Conservation (phyloP, 2,113 vertebrate species). For the Dipodomys stephensi region DNA sequence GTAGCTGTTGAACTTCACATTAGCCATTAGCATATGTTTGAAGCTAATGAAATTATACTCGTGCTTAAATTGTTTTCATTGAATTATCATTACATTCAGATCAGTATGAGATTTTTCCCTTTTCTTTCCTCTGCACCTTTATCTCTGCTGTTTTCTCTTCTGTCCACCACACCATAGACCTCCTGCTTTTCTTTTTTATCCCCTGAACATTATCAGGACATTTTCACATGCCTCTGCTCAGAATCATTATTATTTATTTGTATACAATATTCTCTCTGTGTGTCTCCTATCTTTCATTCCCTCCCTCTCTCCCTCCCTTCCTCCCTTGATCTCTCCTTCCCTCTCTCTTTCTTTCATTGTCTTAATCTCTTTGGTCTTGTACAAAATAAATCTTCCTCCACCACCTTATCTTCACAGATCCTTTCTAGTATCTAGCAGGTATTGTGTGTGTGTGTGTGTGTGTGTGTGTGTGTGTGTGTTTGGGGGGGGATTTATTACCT, state of each 20-base stretch:
- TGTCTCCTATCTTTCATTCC: neutral
- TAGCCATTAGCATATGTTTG: neutral
- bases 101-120: neutral
- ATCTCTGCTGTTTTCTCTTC: neutral
- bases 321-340: no score
- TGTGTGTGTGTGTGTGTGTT: no score
- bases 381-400: neutral
- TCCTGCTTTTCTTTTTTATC: neutral
- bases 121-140: neutral
- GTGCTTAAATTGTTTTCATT: neutral
- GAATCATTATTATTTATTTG: neutral
- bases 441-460: no score
- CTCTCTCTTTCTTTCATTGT: neutral
- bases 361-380: neutral
- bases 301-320: neutral
- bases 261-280: neutral
- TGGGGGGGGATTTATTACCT: neutral
- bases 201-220: no score
- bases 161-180: no score
- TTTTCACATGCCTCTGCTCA: neutral
- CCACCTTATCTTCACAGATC: neutral
- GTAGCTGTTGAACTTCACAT: neutral
- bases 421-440: neutral
- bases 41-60: neutral
- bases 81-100: neutral